Conservation (phyloP, 2,888 invertebrate species). For the Erpobdella octoculata region DNA sequence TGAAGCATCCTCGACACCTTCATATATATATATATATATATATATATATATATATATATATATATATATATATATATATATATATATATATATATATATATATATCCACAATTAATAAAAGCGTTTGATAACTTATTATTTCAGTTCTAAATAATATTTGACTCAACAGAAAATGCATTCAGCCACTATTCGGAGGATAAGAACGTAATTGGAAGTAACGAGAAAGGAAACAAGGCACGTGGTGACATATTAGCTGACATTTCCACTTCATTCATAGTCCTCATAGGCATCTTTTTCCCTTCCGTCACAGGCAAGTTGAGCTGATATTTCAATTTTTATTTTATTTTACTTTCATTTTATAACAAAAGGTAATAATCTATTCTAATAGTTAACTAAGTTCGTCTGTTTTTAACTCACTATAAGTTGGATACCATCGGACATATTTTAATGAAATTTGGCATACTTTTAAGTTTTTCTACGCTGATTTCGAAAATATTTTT, state of each 20-base stretch:
- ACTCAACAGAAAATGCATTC: constrained; percentile 28
- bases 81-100: constrained; percentile 15
- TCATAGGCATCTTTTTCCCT: constrained; percentile 98
- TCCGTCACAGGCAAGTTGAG: constrained; percentile 80
- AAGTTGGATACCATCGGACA: too few relatives aligned
- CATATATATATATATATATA: constrained; percentile 19
- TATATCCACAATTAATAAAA: background rate
- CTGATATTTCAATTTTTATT: background rate
- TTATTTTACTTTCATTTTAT: too few relatives aligned
- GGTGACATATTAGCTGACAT: constrained; percentile 72
- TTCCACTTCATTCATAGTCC: constrained; percentile 85
- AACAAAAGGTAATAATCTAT: too few relatives aligned
- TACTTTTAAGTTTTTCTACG: too few relatives aligned
- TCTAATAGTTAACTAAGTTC: too few relatives aligned
- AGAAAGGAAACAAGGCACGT: constrained; percentile 37
- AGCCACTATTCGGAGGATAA: constrained; percentile 19
- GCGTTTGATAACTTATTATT: background rate
- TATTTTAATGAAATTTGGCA: too few relatives aligned
- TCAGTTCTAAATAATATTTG: background rate
- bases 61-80: constrained; percentile 19
- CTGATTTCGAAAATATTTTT: too few relatives aligned
- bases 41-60: constrained; percentile 10
- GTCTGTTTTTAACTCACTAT: too few relatives aligned
- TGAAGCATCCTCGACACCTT: too few relatives aligned
- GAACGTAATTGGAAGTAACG: constrained; percentile 24